Evolutionary conservation across 2,888 invertebrate genomes (phyloP), one percentile per base, ranked within the genome.

Genomic region (Chloromyia formosa): DNA sequence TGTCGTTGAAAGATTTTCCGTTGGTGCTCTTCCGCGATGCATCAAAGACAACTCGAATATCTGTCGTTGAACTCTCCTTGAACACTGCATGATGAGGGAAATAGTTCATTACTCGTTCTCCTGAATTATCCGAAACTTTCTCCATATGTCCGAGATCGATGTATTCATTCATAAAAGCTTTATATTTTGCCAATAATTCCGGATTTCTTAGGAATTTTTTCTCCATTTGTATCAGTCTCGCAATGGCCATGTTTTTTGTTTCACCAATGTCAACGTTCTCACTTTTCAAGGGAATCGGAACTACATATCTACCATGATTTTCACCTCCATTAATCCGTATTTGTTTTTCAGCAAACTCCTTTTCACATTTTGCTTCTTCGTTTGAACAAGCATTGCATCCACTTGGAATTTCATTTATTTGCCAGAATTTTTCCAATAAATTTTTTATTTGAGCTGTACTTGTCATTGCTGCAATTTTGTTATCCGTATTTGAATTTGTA

Each of bases 31-130:
- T 58, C 20, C 61, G 22, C 1, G 61, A 61, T 20, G 61, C 61
- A n/a, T 61, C 61, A 23, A 61, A 61, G n/a, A 61, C 61, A 7
- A 61, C 61, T 23, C 61, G 22, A 14, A 61, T 12, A 12, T 23
- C 23, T 10, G 61, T 61, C 2, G 23, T 61, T 20, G 23, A 22
- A 61, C 61, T 61, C 9, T 61, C 61, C n/a, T 23, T 61, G 23
- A 27, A 61, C 10, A 61, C 61, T 1, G 61, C 61, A n/a, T 61
- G 61, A 61, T 61, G 2, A 2, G 22, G 20, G 23, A 61, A 23
- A 2, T 23, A 12, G 12, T 58, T 53, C 3, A 18, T 12, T 20
- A 12, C 20, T 18, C 12, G 10, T 23, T 23, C 27, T 23, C 5
- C 9, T 61, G 22, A 9, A 1, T 9, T 23, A 27, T 61, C 61